Conservation (phyloP, 2,888 invertebrate genomes). For the Isotomurus palustris region DNA sequence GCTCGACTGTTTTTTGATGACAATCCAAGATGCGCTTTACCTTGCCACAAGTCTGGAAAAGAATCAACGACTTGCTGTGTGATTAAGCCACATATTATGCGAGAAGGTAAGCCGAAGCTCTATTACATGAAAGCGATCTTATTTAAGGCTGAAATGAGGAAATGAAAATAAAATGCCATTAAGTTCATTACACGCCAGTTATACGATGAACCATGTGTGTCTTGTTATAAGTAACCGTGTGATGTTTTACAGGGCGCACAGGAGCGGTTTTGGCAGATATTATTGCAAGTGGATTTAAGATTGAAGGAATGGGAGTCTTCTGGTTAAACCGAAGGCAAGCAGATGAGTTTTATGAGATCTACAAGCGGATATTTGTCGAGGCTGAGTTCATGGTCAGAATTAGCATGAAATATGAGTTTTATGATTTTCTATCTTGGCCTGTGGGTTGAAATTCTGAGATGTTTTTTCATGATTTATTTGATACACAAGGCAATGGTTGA, state of each 20-base stretch:
- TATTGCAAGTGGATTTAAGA: slow-evolving; percentile 67
- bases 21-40: slow-evolving; percentile 24
- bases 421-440: not conserved
- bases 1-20: slow-evolving; percentile 33
- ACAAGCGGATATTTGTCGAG: slow-evolving; percentile 50
- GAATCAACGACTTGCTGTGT: slow-evolving; percentile 62
- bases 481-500: slow-evolving; percentile 32
- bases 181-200: not conserved
- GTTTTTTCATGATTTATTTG: not conserved
- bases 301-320: slow-evolving; percentile 75
- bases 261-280: slow-evolving; percentile 71
- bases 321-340: slow-evolving; percentile 73
- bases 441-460: not conserved
- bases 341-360: slow-evolving; percentile 87
- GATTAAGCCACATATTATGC: slow-evolving; percentile 83
- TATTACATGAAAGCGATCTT: not conserved
- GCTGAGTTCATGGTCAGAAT: slow-evolving; percentile 25
- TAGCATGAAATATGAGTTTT: too few species aligned
- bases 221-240: too few species aligned
- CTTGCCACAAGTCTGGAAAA: slow-evolving; percentile 10
- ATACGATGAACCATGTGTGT: not conserved
- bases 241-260: slow-evolving; percentile 49
- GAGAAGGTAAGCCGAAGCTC: slow-evolving; percentile 60
- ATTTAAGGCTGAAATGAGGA: too few species aligned
- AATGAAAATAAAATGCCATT: not conserved